These are phyloP conservation scores for Ennomos fuscantarius DNA, from an alignment of 2,888 invertebrate species.

Conservation along the genomic window DNA sequence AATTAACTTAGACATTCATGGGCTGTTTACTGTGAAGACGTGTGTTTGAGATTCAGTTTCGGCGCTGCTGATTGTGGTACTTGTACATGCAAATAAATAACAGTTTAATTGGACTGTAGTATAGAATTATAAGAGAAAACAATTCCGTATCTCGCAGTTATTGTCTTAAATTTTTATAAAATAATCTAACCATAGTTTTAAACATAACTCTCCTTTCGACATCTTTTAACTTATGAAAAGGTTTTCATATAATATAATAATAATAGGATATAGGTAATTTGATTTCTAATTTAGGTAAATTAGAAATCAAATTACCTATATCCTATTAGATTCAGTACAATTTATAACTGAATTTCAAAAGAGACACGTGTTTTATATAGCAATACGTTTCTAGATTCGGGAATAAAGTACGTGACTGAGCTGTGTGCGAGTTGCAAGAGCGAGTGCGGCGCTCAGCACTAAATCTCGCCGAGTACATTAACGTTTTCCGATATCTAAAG, in stretches of 20 bases:
- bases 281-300: no score
- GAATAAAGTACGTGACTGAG: constrained; percentile 41
- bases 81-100: no score
- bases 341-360: constrained; percentile 12
- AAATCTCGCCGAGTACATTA: constrained; percentile 78
- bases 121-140: no score
- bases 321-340: background rate
- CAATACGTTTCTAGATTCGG: constrained; percentile 30
- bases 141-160: no score
- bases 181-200: no score
- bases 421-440: constrained; percentile 47
- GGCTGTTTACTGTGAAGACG: constrained; percentile 2
- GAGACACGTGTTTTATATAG: constrained; percentile 1
- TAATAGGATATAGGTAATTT: no score
- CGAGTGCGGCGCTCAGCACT: constrained; percentile 59
- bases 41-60: background rate
- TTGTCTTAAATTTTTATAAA: no score
- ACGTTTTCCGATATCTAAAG: constrained; percentile 82
- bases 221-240: no score
- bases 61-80: background rate
- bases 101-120: no score
- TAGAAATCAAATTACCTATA: no score
- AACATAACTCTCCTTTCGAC: no score
- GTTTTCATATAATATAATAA: no score
- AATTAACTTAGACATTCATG: constrained; percentile 27